Conservation (phyloP, 1,140 invertebrate species). For the Reticulitermes speratus region DNA sequence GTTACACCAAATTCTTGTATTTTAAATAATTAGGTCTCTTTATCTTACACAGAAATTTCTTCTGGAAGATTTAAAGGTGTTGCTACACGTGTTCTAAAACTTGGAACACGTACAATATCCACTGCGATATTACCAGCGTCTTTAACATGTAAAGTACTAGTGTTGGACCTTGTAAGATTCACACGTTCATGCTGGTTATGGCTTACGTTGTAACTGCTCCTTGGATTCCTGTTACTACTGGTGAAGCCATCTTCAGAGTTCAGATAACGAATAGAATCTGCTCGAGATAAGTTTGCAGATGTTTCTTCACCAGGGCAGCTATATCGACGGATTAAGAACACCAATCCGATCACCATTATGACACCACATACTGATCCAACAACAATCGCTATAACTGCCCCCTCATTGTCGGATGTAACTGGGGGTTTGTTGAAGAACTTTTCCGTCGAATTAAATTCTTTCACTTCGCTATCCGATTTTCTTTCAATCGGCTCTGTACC, state of each 20-base stretch:
- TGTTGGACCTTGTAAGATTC: background rate
- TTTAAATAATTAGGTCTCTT: background rate
- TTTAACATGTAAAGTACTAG: background rate
- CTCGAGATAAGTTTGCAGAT: background rate
- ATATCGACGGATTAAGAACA: background rate
- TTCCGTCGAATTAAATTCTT: background rate
- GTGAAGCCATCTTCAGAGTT: background rate
- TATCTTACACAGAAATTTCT: background rate
- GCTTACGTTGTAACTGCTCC: background rate
- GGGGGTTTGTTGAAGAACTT: background rate
- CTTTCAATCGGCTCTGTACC: background rate
- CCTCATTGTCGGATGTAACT: background rate
- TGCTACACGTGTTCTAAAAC: background rate
- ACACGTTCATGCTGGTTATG: background rate
- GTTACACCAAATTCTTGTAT: no score
- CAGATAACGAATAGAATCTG: background rate
- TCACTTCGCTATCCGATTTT: background rate
- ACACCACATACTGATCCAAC: background rate
- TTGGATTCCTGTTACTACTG: background rate
- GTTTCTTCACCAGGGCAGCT: background rate
- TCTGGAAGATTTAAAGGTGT: background rate
- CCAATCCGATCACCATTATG: background rate
- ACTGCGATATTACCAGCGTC: background rate
- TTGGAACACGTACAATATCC: background rate
- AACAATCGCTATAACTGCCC: background rate